Evolutionary conservation across 2,797 vertebrate species (phyloP).

Genomic region (Catharus ustulatus): DNA sequence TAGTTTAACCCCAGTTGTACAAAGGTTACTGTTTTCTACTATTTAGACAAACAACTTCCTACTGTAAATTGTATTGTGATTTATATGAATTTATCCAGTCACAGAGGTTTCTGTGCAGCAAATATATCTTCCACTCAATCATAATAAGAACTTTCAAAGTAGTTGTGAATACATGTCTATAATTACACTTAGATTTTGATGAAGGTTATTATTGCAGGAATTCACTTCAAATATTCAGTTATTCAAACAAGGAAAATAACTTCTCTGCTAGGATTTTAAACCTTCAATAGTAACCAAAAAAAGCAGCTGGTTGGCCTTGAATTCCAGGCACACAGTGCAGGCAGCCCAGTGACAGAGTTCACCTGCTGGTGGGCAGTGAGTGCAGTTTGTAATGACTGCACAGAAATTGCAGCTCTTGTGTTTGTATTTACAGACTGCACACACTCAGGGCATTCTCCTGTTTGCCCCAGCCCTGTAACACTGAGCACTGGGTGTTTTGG

Average conservation of each 20-base stretch:
- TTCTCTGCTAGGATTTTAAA: slow-evolving; percentile 1
- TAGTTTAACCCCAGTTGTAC: slow-evolving; percentile 46
- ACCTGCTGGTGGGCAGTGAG: neutral
- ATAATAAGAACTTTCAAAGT: slow-evolving; percentile 47
- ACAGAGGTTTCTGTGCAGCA: slow-evolving; percentile 42
- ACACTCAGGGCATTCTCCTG: neutral
- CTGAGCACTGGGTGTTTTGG: fast-evolving
- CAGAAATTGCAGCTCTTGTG: neutral
- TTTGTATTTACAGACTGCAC: neutral
- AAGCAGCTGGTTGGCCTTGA: neutral
- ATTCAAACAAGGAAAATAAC: slow-evolving; percentile 6
- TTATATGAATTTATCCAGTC: slow-evolving; percentile 64
- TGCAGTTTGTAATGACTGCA: neutral
- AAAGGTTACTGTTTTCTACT: slow-evolving; percentile 52
- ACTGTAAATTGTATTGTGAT: slow-evolving; percentile 67
- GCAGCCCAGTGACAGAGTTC: neutral
- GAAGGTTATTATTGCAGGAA: slow-evolving; percentile 27
- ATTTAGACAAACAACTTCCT: slow-evolving; percentile 70
- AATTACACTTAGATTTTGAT: slow-evolving; percentile 43
- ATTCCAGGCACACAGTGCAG: neutral
- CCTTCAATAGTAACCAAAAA: neutral
- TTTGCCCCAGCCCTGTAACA: neutral
- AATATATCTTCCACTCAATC: slow-evolving; percentile 56
- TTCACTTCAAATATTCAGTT: slow-evolving; percentile 1
- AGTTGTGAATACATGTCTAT: slow-evolving; percentile 35